Evolutionary conservation across 2,797 vertebrate genomes (phyloP).

Genomic region (Gymnocypris eckloni): DNA sequence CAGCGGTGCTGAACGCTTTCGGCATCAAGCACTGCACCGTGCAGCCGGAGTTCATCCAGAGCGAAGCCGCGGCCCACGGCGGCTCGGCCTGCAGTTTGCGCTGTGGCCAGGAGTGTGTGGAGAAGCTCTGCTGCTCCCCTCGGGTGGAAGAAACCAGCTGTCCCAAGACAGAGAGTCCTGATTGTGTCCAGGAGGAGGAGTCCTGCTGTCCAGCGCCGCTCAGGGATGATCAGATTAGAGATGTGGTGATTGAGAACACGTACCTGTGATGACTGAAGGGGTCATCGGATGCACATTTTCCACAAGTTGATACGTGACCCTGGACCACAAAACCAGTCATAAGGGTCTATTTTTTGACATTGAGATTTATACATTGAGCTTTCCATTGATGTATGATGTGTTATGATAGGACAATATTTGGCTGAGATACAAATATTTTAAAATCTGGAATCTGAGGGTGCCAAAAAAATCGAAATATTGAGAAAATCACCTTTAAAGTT

Average conservation of each 20-base stretch:
- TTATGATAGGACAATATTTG: background rate
- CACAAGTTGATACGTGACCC: background rate
- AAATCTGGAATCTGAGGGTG: background rate
- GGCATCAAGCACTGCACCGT: conserved; percentile 78
- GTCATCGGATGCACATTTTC: background rate
- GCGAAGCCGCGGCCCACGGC: background rate
- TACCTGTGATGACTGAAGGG: conserved; percentile 47
- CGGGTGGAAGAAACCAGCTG: conserved; percentile 35
- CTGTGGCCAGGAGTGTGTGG: conserved; percentile 70
- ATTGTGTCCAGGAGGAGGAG: conserved; percentile 33
- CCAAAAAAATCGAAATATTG: background rate
- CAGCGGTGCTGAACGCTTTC: conserved; percentile 68
- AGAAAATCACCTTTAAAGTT: background rate
- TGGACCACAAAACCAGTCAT: background rate
- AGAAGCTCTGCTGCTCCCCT: conserved; percentile 73
- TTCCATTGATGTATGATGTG: background rate
- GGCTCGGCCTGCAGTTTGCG: conserved; percentile 67
- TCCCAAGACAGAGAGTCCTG: background rate
- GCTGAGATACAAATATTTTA: background rate
- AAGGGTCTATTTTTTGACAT: background rate
- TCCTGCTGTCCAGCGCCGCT: conserved; percentile 45
- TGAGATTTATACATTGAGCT: background rate
- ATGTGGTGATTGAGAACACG: conserved; percentile 70
- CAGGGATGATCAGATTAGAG: conserved; percentile 56
- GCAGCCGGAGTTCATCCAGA: conserved; percentile 75